Percentiles rank a stretch among this genome's conserved stretches.
Evolutionary conservation across 2,113 vertebrate species (phyloP).

Genomic region (Albula glossodonta): DNA sequence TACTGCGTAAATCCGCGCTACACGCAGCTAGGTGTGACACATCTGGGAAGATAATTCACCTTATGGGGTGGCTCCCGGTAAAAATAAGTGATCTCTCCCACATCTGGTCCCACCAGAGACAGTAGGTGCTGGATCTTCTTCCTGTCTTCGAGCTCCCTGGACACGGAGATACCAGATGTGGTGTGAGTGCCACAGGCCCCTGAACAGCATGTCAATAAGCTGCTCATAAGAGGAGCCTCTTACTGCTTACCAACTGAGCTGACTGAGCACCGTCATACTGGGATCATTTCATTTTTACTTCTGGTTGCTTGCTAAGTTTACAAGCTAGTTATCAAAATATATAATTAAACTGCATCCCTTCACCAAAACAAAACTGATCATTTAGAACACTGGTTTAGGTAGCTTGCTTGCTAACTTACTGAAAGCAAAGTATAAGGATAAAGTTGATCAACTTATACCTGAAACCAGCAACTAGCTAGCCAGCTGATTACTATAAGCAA

Average conservation of each 20-base stretch:
- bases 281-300: not conserved
- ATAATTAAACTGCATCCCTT: not conserved
- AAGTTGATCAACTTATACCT: not conserved
- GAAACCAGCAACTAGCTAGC: too few relatives aligned
- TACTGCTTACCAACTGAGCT: not conserved
- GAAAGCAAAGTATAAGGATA: not conserved
- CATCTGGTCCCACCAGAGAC: slow-evolving; percentile 78
- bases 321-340: not conserved
- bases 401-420: not conserved
- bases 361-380: not conserved
- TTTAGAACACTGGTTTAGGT: not conserved
- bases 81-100: slow-evolving; percentile 89
- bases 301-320: not conserved
- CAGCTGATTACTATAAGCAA: too few relatives aligned
- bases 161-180: not conserved
- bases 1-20: not conserved
- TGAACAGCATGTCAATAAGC: not conserved
- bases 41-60: slow-evolving; percentile 55
- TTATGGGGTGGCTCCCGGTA: slow-evolving; percentile 87
- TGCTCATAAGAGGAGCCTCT: not conserved
- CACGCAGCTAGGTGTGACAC: not conserved
- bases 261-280: too few relatives aligned
- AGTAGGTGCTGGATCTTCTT: slow-evolving; percentile 93
- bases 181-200: too few relatives aligned
- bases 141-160: slow-evolving; percentile 89